Conservation (phyloP, 2,888 invertebrate species). For the Cheilosia variabilis region DNA sequence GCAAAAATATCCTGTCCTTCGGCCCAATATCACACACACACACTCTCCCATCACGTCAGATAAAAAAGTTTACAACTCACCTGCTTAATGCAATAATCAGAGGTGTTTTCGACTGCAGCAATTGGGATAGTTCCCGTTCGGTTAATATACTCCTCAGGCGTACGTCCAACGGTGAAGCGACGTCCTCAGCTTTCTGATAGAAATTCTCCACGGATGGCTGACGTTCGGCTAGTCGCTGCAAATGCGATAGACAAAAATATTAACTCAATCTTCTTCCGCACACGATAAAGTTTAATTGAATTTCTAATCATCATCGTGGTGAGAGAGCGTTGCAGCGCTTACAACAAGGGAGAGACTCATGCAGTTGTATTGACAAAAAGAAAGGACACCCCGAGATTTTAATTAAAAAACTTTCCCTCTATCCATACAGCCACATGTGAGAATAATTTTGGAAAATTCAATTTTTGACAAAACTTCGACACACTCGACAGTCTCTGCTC, state of each 20-base stretch:
- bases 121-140: constrained; percentile 74
- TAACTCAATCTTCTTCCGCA: constrained; percentile 46
- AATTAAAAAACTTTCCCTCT: constrained; percentile 64
- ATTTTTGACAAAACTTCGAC: constrained; percentile 40
- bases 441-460: too few relatives aligned
- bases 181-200: constrained; percentile 71
- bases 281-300: constrained; percentile 64
- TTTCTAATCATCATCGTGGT: constrained; percentile 54
- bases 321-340: neutral
- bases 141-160: constrained; percentile 76
- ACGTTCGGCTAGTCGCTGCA: constrained; percentile 66
- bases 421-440: neutral
- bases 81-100: constrained; percentile 81
- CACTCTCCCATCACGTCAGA: too few relatives aligned
- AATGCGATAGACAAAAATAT: constrained; percentile 15
- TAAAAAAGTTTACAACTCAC: constrained; percentile 76
- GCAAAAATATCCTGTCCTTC: too few relatives aligned
- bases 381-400: constrained; percentile 38
- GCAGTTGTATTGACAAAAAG: neutral
- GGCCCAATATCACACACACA: too few relatives aligned
- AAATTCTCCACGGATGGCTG: constrained; percentile 67
- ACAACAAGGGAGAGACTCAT: neutral
- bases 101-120: constrained; percentile 78
- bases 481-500: too few relatives aligned
- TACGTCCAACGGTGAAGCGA: constrained; percentile 55